Conservation (phyloP, 1,140 invertebrate species). For the Nomia melanderi region DNA sequence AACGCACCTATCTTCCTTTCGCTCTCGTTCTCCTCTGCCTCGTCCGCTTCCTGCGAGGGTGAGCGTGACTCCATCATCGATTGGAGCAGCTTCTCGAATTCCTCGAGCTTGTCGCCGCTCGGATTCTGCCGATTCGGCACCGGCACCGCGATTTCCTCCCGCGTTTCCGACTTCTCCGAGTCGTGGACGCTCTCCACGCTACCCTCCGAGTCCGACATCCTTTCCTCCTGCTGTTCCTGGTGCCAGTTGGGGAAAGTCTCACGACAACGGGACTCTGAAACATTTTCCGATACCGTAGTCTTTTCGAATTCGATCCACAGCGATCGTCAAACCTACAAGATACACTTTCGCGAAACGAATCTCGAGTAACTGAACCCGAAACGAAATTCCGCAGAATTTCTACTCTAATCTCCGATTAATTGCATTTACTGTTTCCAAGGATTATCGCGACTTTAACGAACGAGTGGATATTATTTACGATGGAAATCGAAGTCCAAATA, state of each 20-base stretch:
- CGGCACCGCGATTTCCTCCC: constrained; percentile 47
- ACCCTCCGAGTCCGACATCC: constrained; percentile 75
- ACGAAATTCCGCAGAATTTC: too few relatives aligned
- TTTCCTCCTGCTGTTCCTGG: not conserved
- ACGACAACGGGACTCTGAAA: constrained; percentile 13
- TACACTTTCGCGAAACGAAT: too few relatives aligned
- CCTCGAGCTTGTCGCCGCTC: constrained; percentile 72
- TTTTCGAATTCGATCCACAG: too few relatives aligned
- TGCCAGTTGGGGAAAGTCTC: constrained; percentile 16
- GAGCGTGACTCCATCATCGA: constrained; percentile 72
- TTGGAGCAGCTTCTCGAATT: constrained; percentile 75
- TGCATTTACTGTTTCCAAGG: too few relatives aligned
- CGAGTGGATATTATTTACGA: too few relatives aligned
- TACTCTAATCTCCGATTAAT: too few relatives aligned
- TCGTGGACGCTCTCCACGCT: constrained; percentile 53
- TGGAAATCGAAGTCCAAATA: too few relatives aligned
- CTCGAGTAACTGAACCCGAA: too few relatives aligned
- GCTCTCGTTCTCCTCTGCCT: constrained; percentile 58
- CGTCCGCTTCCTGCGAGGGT: constrained; percentile 68
- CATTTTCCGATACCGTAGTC: not conserved
- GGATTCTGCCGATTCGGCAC: constrained; percentile 57
- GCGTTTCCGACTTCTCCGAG: constrained; percentile 57
- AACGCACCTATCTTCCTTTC: constrained; percentile 54
- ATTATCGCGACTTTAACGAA: too few relatives aligned
- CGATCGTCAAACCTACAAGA: too few relatives aligned